A percentile compares a stretch with the other conserved stretches of the same genome.
These are phyloP conservation scores for Avahi laniger DNA, from an alignment of 2,797 vertebrate genomes.

Conservation along the genomic window DNA sequence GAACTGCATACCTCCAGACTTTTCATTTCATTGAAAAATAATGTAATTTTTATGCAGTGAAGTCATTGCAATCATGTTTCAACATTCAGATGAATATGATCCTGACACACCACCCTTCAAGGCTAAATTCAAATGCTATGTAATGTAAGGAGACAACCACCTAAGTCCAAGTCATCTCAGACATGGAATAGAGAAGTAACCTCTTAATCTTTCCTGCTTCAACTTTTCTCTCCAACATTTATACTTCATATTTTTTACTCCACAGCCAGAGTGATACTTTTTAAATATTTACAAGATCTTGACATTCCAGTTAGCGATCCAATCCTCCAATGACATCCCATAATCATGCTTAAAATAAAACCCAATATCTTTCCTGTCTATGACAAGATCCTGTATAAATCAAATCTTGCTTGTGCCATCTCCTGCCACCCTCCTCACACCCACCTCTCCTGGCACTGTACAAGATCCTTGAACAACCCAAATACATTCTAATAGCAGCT, in stretches of 20 bases:
- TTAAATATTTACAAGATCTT: neutral
- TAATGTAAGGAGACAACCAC: neutral
- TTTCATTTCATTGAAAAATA: conserved; percentile 22
- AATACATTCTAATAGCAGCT: neutral
- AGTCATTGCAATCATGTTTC: neutral
- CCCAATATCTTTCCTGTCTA: neutral
- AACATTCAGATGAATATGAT: neutral
- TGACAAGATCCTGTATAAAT: neutral
- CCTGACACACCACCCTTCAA: neutral
- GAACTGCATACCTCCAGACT: neutral
- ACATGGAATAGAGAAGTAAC: neutral
- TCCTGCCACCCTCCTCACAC: neutral
- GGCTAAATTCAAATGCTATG: neutral
- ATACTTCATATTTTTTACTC: neutral
- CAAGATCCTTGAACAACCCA: neutral
- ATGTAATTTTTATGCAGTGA: neutral
- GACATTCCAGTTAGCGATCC: neutral
- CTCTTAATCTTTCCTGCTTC: neutral
- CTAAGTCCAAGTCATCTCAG: neutral
- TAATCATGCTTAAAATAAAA: neutral
- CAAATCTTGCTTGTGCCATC: neutral
- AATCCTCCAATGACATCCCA: neutral
- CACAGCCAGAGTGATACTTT: neutral
- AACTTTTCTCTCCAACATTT: neutral
- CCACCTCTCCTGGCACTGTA: too few relatives aligned